Percentiles rank a stretch among this genome's conserved stretches.
These are phyloP conservation scores for Sinocyclocheilus grahami DNA, from an alignment of 2,113 vertebrate genomes.

Conservation along the genomic window DNA sequence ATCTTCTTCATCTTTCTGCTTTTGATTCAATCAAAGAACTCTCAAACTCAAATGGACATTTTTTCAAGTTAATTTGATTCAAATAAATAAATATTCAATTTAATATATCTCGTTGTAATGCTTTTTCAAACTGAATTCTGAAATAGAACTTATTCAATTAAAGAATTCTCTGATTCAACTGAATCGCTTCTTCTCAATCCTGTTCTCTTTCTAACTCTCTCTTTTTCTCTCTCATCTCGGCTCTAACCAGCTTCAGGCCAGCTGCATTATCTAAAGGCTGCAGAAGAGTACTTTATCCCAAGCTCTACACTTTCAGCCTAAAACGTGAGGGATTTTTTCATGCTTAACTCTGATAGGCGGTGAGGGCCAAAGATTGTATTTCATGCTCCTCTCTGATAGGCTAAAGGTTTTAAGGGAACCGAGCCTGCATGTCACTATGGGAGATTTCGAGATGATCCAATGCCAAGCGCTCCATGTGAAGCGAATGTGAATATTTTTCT, in stretches of 20 bases:
- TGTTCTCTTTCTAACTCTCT: neutral
- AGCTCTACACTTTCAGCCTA: slow-evolving; percentile 29
- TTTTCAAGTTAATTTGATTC: neutral
- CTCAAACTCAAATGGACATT: neutral
- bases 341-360: slow-evolving; percentile 38
- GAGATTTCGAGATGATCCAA: slow-evolving; percentile 39
- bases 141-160: neutral
- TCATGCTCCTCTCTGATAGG: slow-evolving; percentile 45
- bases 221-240: neutral
- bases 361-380: neutral
- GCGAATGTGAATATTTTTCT: neutral
- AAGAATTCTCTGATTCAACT: neutral
- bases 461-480: slow-evolving; percentile 32
- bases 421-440: slow-evolving; percentile 30
- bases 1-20: too few species aligned
- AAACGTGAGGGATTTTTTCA: slow-evolving; percentile 19
- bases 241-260: slow-evolving; percentile 45
- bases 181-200: neutral
- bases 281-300: slow-evolving; percentile 42
- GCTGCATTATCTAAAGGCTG: slow-evolving; percentile 55
- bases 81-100: neutral
- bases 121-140: neutral
- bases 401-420: slow-evolving; percentile 34
- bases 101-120: neutral
- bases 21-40: neutral